Evolutionary conservation across 2,888 invertebrate species (phyloP).

Genomic region (Lapara coniferarum): DNA sequence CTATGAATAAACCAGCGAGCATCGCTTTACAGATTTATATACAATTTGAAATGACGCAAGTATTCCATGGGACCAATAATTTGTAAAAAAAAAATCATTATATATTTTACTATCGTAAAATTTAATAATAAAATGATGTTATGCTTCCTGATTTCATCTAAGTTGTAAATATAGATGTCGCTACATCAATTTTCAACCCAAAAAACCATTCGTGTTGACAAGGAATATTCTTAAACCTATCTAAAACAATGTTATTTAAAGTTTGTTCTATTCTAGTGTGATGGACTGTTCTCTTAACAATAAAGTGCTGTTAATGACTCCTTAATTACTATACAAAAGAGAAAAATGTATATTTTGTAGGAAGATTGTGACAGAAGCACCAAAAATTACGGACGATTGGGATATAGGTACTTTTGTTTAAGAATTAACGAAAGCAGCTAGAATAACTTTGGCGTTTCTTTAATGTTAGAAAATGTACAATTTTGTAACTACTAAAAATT

Average conservation of each 20-base stretch:
- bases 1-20: conserved; percentile 53
- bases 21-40: conserved; percentile 33
- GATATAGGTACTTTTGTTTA: conserved; percentile 12
- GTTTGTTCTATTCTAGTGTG: conserved; percentile 59
- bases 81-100: neutral
- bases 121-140: neutral
- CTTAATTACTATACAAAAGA: conserved; percentile 41
- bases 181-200: conserved; percentile 37
- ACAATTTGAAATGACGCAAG: conserved; percentile 25
- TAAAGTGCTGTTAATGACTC: conserved; percentile 55
- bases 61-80: conserved; percentile 11
- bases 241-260: conserved; percentile 52
- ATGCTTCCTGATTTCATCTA: neutral
- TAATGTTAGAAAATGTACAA: conserved; percentile 50
- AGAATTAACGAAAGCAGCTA: conserved; percentile 43
- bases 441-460: conserved; percentile 59
- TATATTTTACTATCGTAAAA: neutral
- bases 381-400: conserved; percentile 50
- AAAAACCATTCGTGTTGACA: conserved; percentile 39
- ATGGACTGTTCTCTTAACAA: conserved; percentile 59
- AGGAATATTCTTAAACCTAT: conserved; percentile 35
- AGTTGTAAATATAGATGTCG: conserved; percentile 37
- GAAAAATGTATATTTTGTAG: conserved; percentile 40
- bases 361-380: conserved; percentile 57
- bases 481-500: conserved; percentile 47